phyloP scores from a whole-genome alignment of 2,888 invertebrate species.

The Sicus ferrugineus region DNA sequence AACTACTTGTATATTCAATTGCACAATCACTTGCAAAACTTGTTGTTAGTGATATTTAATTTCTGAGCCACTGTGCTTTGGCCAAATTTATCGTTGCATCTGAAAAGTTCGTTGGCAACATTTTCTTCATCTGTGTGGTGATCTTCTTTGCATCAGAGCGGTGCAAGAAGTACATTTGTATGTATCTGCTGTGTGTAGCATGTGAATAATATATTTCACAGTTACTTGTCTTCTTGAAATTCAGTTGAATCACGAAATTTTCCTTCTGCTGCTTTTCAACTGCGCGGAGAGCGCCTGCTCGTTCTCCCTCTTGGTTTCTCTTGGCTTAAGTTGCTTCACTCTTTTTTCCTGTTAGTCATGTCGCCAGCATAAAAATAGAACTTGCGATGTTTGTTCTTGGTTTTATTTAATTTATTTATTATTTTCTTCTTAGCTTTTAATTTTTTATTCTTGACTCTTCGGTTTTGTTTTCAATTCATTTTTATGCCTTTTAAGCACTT shows the following conservation, averaged over 20 bases:
- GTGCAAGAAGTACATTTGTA: no score
- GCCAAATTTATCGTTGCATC: no score
- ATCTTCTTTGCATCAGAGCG: no score
- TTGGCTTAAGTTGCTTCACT: background rate
- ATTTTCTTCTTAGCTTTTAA: conserved; percentile 7
- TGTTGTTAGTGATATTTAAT: no score
- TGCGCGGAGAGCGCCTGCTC: no score
- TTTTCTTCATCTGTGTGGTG: no score
- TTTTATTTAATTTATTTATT: conserved; percentile 13
- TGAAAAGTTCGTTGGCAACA: no score
- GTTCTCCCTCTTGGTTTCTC: background rate
- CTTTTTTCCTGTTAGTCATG: conserved; percentile 18
- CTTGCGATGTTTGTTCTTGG: conserved; percentile 37
- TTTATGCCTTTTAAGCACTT: background rate
- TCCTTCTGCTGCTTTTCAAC: background rate
- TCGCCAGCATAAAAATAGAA: conserved; percentile 42
- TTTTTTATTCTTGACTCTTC: background rate
- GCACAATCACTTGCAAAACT: no score
- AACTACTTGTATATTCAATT: no score
- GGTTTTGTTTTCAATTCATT: background rate
- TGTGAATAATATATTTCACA: conserved; percentile 22
- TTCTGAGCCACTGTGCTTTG: no score
- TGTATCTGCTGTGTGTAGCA: background rate
- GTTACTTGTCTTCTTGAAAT: conserved; percentile 28
- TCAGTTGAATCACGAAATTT: conserved; percentile 25